Base-by-base conservation (phyloP, 2,797 vertebrate species). In the Coilia nasus region DNA sequence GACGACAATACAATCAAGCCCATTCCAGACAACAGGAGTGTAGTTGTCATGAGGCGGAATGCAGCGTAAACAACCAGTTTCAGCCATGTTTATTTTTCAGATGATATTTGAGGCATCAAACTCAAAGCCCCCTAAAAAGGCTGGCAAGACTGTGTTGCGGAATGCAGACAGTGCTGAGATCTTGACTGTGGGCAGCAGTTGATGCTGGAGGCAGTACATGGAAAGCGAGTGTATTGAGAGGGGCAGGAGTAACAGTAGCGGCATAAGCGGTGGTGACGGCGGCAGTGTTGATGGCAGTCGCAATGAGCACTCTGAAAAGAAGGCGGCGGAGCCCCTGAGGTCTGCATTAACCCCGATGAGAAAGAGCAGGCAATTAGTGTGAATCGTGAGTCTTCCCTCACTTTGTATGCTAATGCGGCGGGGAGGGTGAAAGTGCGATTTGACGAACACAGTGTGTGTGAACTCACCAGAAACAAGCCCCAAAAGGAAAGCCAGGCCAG, bases 391-490 rank as follows among this genome's bases (percentile, higher is more conserved):
- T 94, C 93, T 94, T 92, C 90, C 93, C 94, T 95, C 93, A 96
- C 95, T 95, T 96, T 96, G 95, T 95, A 96, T 96, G 95, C 94
- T 95, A 95, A 96, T 95, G 92, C 90, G 88, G 89, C 91, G 91
- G 92, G 91, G 92, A 90, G 94, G 92, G 93, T 93, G 93, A 95
- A 95, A 94, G 93, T 93, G 92, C 87, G 93, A 93, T 94, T 94
- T 95, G 92, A 93, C 90, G 90, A 93, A 89, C 92, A 90, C 94
- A 93, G 94, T 93, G 89, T 93, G 94, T 93, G 89, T 93, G 94
- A 90, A 92, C 91, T 91, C 91, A 90, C 57, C 92, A 91, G 90
- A 89, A 92, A 88, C 87, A 90, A 88, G 88, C 90, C 90, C 89
- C 91, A 90, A 90, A 19, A 92, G 92, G 92, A 93, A 90, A 88